Base-by-base conservation (phyloP, 2,113 vertebrate genomes). In the Rafetus swinhoei region DNA sequence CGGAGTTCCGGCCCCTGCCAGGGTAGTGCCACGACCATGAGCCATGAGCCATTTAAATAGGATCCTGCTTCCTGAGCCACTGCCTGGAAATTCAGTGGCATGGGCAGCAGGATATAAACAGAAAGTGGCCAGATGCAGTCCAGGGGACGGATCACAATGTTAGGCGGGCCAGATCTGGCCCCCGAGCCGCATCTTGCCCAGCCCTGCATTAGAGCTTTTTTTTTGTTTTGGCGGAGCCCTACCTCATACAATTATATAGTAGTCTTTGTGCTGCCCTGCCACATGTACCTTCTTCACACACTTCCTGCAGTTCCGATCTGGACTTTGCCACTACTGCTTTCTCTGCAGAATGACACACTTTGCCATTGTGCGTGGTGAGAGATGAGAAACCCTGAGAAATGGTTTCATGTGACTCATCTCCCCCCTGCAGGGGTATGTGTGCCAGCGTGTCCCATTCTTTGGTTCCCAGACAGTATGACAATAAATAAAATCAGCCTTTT, bases 181-280 rank as follows among this genome's bases (percentile, higher is more conserved):
- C 45, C 5, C 6, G 6, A 45, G 45, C 45, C 6, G 6, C 45
- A 45, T 45, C 6, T 45, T 45, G 45, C 45, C 45, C 45, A 45
- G 45, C 45, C 45, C 45, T 45, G 45, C 45, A 45, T 5, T 45
- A 45, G 45, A 45, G 45, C 45, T 45, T 45, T 45, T 45, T 45
- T 45, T 45, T 39, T 39, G 39, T 65, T 87, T 81, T 1, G 27
- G 54, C 18, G 56, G 9, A 59, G 21, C 39, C 56, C 22, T 2
- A 25, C 74, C 84, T 32, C 57, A 74, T 57, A 45, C 0, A 0
- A 19, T 27, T 52, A n/a, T 72, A 50, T 16, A 0, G 0, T 7
- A 80, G 55, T 45, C 79, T 82, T 86, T 59, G 35, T 27, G 22
- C 45, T 84, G 50, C 22, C 76, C 19, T 0, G 0, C 11, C 16